phyloP scores from a whole-genome alignment of 1,140 invertebrate genomes.

The Orchestia grillus region DNA sequence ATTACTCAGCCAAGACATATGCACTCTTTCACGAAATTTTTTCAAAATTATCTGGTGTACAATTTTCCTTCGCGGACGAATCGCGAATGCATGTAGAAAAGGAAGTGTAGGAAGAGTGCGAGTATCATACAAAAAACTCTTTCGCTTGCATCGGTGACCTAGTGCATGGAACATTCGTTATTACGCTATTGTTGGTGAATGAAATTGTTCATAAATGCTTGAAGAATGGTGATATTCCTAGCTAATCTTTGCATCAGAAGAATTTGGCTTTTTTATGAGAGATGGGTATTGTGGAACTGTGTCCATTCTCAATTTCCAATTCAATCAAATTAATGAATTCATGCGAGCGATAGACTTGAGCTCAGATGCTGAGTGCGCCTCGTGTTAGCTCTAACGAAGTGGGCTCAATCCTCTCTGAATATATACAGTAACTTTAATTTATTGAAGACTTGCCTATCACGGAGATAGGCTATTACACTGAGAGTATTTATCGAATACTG shows the following conservation, averaged over 20 bases:
- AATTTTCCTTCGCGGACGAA: not conserved
- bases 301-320: not conserved
- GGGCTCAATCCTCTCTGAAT: too few relatives aligned
- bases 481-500: too few relatives aligned
- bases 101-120: too few relatives aligned
- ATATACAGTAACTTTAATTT: too few relatives aligned
- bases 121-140: not conserved
- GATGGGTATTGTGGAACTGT: not conserved
- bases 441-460: too few relatives aligned
- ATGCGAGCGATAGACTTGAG: too few relatives aligned
- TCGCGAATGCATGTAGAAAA: not conserved
- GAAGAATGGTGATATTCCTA: not conserved
- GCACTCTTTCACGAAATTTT: not conserved
- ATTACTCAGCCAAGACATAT: not conserved
- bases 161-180: not conserved
- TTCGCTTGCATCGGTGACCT: not conserved
- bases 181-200: not conserved
- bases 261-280: not conserved
- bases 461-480: too few relatives aligned
- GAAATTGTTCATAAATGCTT: not conserved
- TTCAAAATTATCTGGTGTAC: not conserved
- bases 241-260: not conserved
- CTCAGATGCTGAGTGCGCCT: too few relatives aligned
- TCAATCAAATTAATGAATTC: not conserved
- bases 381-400: too few relatives aligned